phyloP scores from a whole-genome alignment of 2,888 invertebrate genomes.

The Odiellus spinosus region DNA sequence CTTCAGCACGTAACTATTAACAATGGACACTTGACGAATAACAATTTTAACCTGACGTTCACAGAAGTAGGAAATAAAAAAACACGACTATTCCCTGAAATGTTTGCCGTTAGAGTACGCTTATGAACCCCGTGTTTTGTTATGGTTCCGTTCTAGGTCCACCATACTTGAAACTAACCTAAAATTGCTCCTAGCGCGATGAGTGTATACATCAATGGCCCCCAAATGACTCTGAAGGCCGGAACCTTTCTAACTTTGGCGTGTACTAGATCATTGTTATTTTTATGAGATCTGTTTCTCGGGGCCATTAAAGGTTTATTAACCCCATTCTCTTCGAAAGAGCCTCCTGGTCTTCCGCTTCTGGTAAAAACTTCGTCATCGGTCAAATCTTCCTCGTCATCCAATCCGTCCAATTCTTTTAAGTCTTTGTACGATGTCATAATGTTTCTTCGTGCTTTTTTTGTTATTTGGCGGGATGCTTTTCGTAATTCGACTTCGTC shows the following conservation, averaged over 20 bases:
- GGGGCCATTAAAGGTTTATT: constrained; percentile 59
- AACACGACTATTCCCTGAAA: neutral
- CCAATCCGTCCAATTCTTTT: constrained; percentile 41
- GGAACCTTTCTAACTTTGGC: constrained; percentile 39
- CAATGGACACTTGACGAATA: too few species aligned
- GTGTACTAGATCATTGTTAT: constrained; percentile 27
- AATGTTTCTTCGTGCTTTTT: constrained; percentile 4
- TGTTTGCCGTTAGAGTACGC: too few species aligned
- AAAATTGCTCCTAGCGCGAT: constrained; percentile 42
- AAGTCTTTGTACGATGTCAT: constrained; percentile 16
- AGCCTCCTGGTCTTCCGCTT: constrained; percentile 41
- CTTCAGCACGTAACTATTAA: too few species aligned
- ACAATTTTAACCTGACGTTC: constrained; percentile 1
- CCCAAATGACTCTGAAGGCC: constrained; percentile 41
- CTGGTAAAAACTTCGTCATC: constrained; percentile 62
- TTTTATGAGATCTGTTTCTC: constrained; percentile 32
- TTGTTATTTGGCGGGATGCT: too few species aligned
- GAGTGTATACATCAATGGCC: constrained; percentile 48
- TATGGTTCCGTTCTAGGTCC: too few species aligned
- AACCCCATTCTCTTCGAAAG: constrained; percentile 48
- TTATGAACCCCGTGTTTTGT: too few species aligned
- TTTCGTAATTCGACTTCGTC: too few species aligned
- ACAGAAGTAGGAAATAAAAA: neutral
- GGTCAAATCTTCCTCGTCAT: constrained; percentile 43
- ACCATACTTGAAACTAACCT: constrained; percentile 29